Percentiles rank a stretch among this genome's conserved stretches.
Evolutionary conservation across 2,888 invertebrate species (phyloP).

Genomic region (Pelosia muscerda): DNA sequence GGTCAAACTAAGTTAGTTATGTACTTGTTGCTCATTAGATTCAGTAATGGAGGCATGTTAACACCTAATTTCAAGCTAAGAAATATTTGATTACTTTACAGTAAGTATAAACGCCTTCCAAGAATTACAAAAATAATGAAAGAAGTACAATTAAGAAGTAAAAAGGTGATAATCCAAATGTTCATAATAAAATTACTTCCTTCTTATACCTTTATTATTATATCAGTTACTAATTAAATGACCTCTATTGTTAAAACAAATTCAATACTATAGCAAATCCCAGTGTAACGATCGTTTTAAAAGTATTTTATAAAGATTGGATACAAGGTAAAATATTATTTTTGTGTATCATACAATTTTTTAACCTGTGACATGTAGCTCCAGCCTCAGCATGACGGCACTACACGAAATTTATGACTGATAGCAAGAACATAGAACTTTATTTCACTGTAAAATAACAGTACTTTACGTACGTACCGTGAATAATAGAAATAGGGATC

Average conservation of each 20-base stretch:
- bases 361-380: too few relatives aligned
- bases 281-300: neutral
- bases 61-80: neutral
- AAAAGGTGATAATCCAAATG: too few relatives aligned
- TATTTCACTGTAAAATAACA: too few relatives aligned
- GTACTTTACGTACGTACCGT: too few relatives aligned
- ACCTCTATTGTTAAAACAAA: neutral
- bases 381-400: too few relatives aligned
- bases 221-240: neutral
- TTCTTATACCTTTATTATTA: neutral
- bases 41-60: constrained; percentile 32
- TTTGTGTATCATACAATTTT: neutral
- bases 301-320: neutral
- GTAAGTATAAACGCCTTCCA: neutral
- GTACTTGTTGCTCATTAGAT: constrained; percentile 46
- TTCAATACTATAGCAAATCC: neutral
- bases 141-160: neutral
- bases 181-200: too few relatives aligned
- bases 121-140: neutral
- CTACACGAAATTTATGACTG: too few relatives aligned
- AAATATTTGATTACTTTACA: neutral
- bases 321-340: neutral
- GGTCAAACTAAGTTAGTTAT: constrained; percentile 55
- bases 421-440: too few relatives aligned
- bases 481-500: neutral